Base-by-base conservation (phyloP, 1,140 invertebrate genomes). In the Ostrea denselamellosa region DNA sequence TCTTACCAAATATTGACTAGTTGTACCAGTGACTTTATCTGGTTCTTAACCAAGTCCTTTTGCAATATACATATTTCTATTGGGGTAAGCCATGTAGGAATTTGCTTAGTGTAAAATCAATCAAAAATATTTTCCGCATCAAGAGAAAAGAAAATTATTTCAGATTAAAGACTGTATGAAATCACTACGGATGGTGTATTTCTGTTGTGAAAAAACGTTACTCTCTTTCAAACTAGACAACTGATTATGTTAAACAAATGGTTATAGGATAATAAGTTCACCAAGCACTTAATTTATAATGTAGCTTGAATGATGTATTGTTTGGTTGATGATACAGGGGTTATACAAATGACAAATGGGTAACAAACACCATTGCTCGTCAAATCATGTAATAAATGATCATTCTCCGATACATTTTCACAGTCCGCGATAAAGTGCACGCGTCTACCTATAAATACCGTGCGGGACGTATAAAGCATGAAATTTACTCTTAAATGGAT, bases 161-260 rank as follows among this genome's bases (percentile, higher is more conserved):
- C 34, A 44, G 34, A 44, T 44, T 44, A 44, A 44, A 44, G 34
- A 44, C 1, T 44, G 5, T 44, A 44, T 1, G 34, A 44, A 44
- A 44, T 44, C 34, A 44, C 34, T 5, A 44, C 34, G 4, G 14
- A 62, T 2, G 17, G 17, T 7, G 14, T n/a, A n/a, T 62, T 34
- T 34, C 14, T 28, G 28, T 14, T 28, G 22, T 14, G 9, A 12
- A 34, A 12, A 7, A 68, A 28, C 17, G n/a, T 5, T 7, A 62
- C 17, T n/a, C 12, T 14, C 28, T 77, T 34, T 25, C 8, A 9
- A 9, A 34, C 25, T 28, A 34, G 22, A 34, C 8, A 77, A 34
- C 25, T 34, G 68, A 77, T 77, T 77, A 77, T 77, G 68, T 77
- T 77, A 77, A 77, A 25, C 68, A 77, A 77, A 77, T 77, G 68